Conservation (phyloP, 2,888 invertebrate species). For the Zygaena filipendulae region DNA sequence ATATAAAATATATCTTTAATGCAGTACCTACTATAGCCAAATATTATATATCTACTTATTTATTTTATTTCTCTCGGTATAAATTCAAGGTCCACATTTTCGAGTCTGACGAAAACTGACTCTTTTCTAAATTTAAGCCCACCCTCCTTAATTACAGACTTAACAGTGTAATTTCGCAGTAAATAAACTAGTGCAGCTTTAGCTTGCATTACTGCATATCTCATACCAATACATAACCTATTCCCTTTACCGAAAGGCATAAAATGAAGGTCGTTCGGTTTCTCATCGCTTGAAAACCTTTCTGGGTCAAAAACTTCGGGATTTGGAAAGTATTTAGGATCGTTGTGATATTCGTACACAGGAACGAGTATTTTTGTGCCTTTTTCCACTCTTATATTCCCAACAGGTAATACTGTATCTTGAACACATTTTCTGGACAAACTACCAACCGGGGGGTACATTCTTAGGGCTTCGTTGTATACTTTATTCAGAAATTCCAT, state of each 20-base stretch:
- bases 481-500: conserved; percentile 38
- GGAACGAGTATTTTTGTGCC: conserved; percentile 31
- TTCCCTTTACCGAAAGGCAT: conserved; percentile 54
- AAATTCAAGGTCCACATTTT: conserved; percentile 13
- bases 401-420: conserved; percentile 31
- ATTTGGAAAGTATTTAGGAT: conserved; percentile 41
- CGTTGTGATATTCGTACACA: conserved; percentile 36
- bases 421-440: conserved; percentile 25
- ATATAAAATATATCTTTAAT: too few species aligned
- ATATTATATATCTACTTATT: not conserved
- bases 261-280: too few species aligned
- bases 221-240: conserved; percentile 45
- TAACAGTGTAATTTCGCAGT: conserved; percentile 24
- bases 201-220: conserved; percentile 26
- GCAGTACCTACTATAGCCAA: too few species aligned
- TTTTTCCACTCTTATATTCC: conserved; percentile 32
- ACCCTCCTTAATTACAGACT: conserved; percentile 20
- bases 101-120: conserved; percentile 13
- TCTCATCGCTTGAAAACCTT: conserved; percentile 29
- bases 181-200: conserved; percentile 26
- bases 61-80: conserved; percentile 5
- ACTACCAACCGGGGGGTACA: conserved; percentile 32
- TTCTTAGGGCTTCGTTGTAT: conserved; percentile 28
- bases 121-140: conserved; percentile 22
- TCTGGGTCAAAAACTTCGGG: conserved; percentile 51